Base-by-base conservation (phyloP, 2,113 vertebrate species). In the Forbesichthys agassizii region DNA sequence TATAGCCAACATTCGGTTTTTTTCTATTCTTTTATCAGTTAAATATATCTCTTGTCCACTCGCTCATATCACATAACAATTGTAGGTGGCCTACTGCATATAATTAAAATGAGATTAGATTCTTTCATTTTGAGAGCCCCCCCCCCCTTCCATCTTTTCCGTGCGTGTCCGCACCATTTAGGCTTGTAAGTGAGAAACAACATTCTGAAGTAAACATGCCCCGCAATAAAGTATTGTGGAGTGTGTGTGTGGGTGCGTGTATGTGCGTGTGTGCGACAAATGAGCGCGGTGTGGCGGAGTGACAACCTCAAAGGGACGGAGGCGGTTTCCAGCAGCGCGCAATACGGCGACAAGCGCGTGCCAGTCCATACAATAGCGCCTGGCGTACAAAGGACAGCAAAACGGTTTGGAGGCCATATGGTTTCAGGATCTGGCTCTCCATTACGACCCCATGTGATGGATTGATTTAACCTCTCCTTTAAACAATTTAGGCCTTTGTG, bases 401-500 rank as follows among this genome's bases (percentile, higher is more conserved):
- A 91, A 89, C 82, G 92, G 92, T 94, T 93, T 93, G 94, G 95
- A 93, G 94, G 94, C 95, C 95, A 96, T 96, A 98, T 98, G 96
- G 94, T 96, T 96, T 93, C 91, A 93, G 93, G 93, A 94, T 95
- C 93, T 13, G 94, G 94, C 92, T 94, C 95, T 96, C 95, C 95
- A 95, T 95, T 96, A 95, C 91, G 88, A 94, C 94, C 95, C 95
- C 95, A 94, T 95, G 94, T 97, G 96, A 98, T 98, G 93, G 95
- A 98, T 97, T 92, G 95, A 94, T 91, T 95, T 88, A 89, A 92
- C 92, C 92, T 92, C 91, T 92, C 92, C 88, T 90, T 94, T 93
- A 76, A 93, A 90, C 90, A 84, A 83, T 86, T 93, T 88, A 90
- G 89, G 92, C 88, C 84, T 86, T 85, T 79, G 91, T 92, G 46